phyloP scores from a whole-genome alignment of 2,888 invertebrate genomes.

The Macrophya annulata region DNA sequence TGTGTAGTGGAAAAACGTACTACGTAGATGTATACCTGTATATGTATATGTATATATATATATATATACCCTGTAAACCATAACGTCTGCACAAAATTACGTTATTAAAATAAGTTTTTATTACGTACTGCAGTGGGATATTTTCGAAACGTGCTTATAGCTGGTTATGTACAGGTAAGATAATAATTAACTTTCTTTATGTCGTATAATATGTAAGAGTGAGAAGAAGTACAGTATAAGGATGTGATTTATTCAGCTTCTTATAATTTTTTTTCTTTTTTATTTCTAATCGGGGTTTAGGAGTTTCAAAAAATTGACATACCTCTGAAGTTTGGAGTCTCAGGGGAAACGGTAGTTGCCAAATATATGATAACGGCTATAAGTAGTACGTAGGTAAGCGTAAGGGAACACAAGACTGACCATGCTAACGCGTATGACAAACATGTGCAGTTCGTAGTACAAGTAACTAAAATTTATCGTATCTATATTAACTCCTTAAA shows the following conservation, averaged over 20 bases:
- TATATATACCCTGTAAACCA: not conserved
- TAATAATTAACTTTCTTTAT: not conserved
- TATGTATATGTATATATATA: not conserved
- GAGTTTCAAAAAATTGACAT: not conserved
- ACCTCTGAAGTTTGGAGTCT: not conserved
- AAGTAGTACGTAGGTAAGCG: not conserved
- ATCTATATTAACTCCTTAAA: no score
- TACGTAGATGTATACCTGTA: no score
- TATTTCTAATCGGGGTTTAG: not conserved
- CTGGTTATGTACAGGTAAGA: not conserved
- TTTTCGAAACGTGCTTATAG: not conserved
- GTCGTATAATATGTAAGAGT: not conserved
- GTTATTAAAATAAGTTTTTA: not conserved
- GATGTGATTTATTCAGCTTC: not conserved
- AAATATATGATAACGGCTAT: not conserved
- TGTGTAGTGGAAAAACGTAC: not conserved
- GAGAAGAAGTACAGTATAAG: not conserved
- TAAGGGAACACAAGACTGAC: not conserved
- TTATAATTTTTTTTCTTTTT: not conserved
- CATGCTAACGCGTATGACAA: not conserved
- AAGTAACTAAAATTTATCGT: not conserved
- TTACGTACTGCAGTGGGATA: not conserved
- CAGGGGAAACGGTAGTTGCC: not conserved
- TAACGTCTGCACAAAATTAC: not conserved
- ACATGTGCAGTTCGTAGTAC: not conserved